Evolutionary conservation across 1,140 invertebrate genomes (phyloP).

Genomic region (Eupristina koningsbergeri): DNA sequence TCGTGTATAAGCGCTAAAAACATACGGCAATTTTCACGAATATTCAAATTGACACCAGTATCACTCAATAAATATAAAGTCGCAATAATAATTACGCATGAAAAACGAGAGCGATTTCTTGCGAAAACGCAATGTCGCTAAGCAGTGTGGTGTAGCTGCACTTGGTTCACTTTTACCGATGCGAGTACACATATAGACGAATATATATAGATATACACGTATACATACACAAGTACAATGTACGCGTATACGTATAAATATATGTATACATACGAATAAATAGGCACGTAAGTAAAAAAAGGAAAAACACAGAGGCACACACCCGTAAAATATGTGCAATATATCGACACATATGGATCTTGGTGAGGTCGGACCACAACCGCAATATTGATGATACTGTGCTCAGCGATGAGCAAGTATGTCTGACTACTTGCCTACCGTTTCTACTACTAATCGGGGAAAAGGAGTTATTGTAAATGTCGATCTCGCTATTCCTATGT

Average conservation of each 20-base stretch:
- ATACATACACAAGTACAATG: neutral
- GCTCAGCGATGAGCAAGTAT: conserved; percentile 18
- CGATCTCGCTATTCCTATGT: neutral
- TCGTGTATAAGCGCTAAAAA: conserved; percentile 35
- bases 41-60: conserved; percentile 52
- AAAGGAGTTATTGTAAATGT: neutral
- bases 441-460: conserved; percentile 51
- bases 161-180: conserved; percentile 7
- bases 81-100: conserved; percentile 48
- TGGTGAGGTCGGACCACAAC: conserved; percentile 1
- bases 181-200: neutral
- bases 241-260: too few relatives aligned
- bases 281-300: neutral
- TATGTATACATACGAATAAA: too few relatives aligned
- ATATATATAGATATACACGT: too few relatives aligned
- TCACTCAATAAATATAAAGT: conserved; percentile 51
- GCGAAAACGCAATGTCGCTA: conserved; percentile 58
- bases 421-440: conserved; percentile 50
- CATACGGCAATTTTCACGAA: conserved; percentile 46
- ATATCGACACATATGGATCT: neutral
- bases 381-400: neutral
- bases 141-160: conserved; percentile 32
- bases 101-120: conserved; percentile 63
- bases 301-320: too few relatives aligned
- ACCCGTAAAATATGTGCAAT: too few relatives aligned